Percentiles rank a stretch among this genome's conserved stretches.
These are phyloP conservation scores for Pachliopta kotzebuea DNA, from an alignment of 2,888 invertebrate species.

Conservation along the genomic window DNA sequence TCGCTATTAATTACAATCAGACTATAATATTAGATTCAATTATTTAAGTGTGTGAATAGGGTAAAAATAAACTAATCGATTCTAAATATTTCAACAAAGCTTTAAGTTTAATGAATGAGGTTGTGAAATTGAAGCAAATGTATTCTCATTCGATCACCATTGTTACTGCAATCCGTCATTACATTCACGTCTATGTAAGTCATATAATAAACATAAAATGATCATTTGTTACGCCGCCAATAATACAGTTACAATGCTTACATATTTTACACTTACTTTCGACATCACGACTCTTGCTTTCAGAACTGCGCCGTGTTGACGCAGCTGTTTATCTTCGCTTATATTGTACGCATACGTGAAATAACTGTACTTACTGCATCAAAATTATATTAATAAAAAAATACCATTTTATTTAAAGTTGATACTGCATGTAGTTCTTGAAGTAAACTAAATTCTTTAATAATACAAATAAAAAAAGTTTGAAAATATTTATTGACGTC, in stretches of 20 bases:
- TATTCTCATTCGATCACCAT: neutral
- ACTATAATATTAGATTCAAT: no score
- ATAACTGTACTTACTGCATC: neutral
- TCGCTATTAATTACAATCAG: no score
- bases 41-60: no score
- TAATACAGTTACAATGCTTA: slow-evolving; percentile 34
- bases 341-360: slow-evolving; percentile 7
- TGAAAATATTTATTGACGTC: no score
- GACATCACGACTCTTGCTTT: slow-evolving; percentile 70
- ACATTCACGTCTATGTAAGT: slow-evolving; percentile 16
- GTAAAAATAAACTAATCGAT: no score
- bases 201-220: slow-evolving; percentile 28
- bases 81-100: no score
- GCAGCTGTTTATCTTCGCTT: slow-evolving; percentile 22
- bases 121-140: no score
- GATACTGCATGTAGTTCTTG: no score
- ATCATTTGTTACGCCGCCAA: slow-evolving; percentile 35
- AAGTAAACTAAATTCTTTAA: no score
- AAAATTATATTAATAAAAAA: neutral
- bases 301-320: slow-evolving; percentile 47
- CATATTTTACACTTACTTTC: slow-evolving; percentile 59
- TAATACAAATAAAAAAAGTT: no score
- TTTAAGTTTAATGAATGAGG: no score
- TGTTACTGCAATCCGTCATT: slow-evolving; percentile 9
- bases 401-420: neutral